These are phyloP conservation scores for Echinarachnius parma DNA, from an alignment of 53 echinoderm and acorn worm genomes.

Conservation along the genomic window DNA sequence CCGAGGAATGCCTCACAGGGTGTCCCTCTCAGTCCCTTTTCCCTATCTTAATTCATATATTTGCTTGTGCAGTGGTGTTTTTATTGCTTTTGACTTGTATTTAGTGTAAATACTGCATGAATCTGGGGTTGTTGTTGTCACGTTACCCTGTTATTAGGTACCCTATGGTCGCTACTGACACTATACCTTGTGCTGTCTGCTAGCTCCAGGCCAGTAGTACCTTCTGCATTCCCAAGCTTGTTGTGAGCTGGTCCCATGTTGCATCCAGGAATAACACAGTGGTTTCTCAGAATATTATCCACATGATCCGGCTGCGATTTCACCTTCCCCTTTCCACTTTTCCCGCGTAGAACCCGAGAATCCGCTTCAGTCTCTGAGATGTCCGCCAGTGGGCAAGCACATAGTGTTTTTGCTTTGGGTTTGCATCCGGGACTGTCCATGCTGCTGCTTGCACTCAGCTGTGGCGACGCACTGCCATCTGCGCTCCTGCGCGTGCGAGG, in stretches of 20 bases:
- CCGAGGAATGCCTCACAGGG: background rate
- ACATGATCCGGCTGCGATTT: slow-evolving; percentile 32
- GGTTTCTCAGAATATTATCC: slow-evolving; percentile 51
- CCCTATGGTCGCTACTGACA: slow-evolving; percentile 38
- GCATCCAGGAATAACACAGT: slow-evolving; percentile 31
- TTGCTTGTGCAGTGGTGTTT: slow-evolving; percentile 56
- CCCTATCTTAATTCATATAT: slow-evolving; percentile 67
- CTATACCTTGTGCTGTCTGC: slow-evolving; percentile 53
- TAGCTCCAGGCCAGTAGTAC: slow-evolving; percentile 20
- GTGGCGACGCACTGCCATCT: slow-evolving; percentile 3
- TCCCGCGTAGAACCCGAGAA: slow-evolving; percentile 33
- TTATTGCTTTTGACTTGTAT: slow-evolving; percentile 50
- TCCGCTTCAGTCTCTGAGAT: slow-evolving; percentile 48
- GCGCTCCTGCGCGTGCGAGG: slow-evolving; percentile 25
- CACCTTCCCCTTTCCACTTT: slow-evolving; percentile 28
- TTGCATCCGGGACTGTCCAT: slow-evolving; percentile 19
- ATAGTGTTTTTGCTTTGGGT: slow-evolving; percentile 38
- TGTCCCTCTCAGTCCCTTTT: slow-evolving; percentile 40
- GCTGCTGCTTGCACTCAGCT: slow-evolving; percentile 8
- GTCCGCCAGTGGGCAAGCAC: slow-evolving; percentile 49
- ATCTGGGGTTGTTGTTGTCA: slow-evolving; percentile 45
- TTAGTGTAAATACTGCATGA: slow-evolving; percentile 52
- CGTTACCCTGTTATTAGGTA: slow-evolving; percentile 54
- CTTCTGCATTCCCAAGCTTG: slow-evolving; percentile 24
- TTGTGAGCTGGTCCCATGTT: slow-evolving; percentile 21